Conservation (phyloP, 1,140 invertebrate genomes). For the Elymnias hypermnestra region DNA sequence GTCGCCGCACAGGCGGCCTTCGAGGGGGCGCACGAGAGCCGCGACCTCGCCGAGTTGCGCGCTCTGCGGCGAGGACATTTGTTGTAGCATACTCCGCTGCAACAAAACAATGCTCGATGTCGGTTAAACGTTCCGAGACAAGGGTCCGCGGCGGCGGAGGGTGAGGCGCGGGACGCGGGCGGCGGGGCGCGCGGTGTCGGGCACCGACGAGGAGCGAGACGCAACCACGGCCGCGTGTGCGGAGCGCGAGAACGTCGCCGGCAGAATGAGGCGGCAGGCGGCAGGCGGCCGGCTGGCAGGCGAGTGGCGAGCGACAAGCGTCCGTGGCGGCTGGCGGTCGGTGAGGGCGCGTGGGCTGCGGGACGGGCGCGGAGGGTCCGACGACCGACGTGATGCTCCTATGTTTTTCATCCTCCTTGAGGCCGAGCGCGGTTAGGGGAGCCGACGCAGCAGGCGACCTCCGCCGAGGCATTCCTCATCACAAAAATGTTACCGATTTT, state of each 20-base stretch:
- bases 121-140: constrained; percentile 59
- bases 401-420: constrained; percentile 60
- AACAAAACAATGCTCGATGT: constrained; percentile 68
- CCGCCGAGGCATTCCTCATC: constrained; percentile 21
- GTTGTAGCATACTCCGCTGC: constrained; percentile 70
- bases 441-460: constrained; percentile 39
- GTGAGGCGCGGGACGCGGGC: constrained; percentile 26
- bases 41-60: constrained; percentile 59
- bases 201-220: constrained; percentile 27
- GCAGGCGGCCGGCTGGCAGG: constrained; percentile 31
- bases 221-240: constrained; percentile 41
- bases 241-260: constrained; percentile 55
- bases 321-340: constrained; percentile 39
- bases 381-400: constrained; percentile 42
- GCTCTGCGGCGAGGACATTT: constrained; percentile 64
- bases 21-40: constrained; percentile 49
- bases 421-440: constrained; percentile 38
- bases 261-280: constrained; percentile 55
- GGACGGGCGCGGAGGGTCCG: constrained; percentile 47
- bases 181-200: constrained; percentile 21
- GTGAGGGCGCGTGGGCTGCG: constrained; percentile 52
- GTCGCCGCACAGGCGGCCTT: constrained; percentile 58
- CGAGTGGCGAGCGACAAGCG: constrained; percentile 36
- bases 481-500: too few relatives aligned
- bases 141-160: constrained; percentile 26